Base-by-base conservation (phyloP, 2,888 invertebrate genomes). In the Melanchra persicariae region DNA sequence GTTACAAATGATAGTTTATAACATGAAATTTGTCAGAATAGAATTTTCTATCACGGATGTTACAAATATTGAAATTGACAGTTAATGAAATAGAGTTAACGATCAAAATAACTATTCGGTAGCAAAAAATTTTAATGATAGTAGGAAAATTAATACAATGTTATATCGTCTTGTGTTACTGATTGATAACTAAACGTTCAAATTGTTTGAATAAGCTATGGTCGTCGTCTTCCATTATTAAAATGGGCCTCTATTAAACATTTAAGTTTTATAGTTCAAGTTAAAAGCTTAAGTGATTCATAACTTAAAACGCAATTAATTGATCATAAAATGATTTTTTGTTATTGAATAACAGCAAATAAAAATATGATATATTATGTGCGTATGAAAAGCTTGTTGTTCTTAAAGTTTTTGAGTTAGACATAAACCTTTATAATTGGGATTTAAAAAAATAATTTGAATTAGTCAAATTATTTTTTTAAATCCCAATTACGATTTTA, bases 311-410 rank as follows among this genome's bases (percentile, higher is more conserved):
- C 3, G 34, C 10, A 52, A 17, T 9, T 47, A 17, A 15, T 24
- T 24, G 51, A 24, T 24, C 24, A 19, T 17, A 12, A n/a, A 24
- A 51, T 24, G 3, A 6, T 26, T 26, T 45, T 12, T 37, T 22
- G 34, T 26, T 19, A 7, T 0, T 52, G 51, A 45, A 17, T 37
- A 37, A 15, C 1, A 12, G 37, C 12, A 40, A 47, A 40, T 22
- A 47, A 73, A 54, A 57, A 30, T 1, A n/a, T 15, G 12, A 9
- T n/a, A n/a, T 19, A 17, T n/a, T 10, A 1, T 0, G 1, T 47
- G 30, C 49, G 30, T 45, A 37, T 17, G 37, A 37, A 24, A 64
- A 74, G n/a, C 60, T 15, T 47, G 71, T 71, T 55, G n/a, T n/a
- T n/a, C n/a, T 17, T 7, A 2, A 43, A 19, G n/a, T 1, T 22